Conservation (phyloP, 2,888 invertebrate species). For the Pelosia muscerda region DNA sequence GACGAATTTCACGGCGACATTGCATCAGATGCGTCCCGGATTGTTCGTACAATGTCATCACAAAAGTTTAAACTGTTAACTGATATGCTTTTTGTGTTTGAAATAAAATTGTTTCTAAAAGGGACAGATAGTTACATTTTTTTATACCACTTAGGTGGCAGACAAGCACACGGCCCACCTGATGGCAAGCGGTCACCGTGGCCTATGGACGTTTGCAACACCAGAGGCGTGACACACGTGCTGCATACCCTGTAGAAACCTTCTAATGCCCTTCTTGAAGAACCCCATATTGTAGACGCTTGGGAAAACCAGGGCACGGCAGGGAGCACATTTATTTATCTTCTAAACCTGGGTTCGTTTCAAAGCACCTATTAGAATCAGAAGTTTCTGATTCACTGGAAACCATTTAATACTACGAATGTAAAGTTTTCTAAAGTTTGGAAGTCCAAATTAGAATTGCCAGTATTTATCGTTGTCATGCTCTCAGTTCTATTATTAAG, state of each 20-base stretch:
- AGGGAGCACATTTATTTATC: neutral
- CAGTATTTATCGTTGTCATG: neutral
- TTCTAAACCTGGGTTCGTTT: neutral
- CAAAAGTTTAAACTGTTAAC: neutral
- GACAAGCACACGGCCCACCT: too few species aligned
- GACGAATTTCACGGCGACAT: slow-evolving; percentile 28
- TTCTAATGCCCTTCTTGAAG: too few species aligned
- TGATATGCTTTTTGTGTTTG: neutral
- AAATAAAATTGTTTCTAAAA: neutral
- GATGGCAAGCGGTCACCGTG: too few species aligned
- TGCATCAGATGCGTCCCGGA: slow-evolving; percentile 43
- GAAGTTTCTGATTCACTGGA: neutral
- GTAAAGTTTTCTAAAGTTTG: neutral
- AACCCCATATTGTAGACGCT: too few species aligned
- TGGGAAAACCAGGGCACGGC: too few species aligned
- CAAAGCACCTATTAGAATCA: too few species aligned
- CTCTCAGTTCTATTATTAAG: neutral
- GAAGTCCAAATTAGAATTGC: neutral
- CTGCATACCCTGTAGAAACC: too few species aligned
- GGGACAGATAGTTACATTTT: neutral
- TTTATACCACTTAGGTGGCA: too few species aligned
- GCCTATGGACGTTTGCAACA: too few species aligned
- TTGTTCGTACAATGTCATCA: slow-evolving; percentile 7
- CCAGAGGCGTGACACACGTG: too few species aligned
- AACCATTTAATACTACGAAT: neutral